Evolutionary conservation across 2,797 vertebrate genomes (phyloP), one percentile per base, ranked within the genome.

Genomic region (Hirundo rustica): DNA sequence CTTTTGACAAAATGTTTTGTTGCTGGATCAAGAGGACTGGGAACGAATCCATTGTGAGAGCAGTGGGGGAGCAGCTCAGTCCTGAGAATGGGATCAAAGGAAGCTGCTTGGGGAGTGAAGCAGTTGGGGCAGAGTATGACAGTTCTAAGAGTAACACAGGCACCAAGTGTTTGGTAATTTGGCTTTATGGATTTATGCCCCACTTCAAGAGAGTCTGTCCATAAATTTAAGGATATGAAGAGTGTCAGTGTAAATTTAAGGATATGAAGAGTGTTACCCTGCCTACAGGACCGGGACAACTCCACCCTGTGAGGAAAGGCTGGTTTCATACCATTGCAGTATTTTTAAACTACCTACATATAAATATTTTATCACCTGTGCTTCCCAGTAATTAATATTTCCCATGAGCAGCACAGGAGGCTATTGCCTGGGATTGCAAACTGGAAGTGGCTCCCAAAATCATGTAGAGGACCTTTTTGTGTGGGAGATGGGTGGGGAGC

Each of bases 341-440:
- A 15, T 48, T 74, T 71, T 86, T 38, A 14, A 47, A 26, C 13
- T 22, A 2, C 27, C 34, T 58, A 50, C 20, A 11, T 12, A 7
- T 10, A 5, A 27, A 14, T 21, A 10, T 30, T 67, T 74, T 47
- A 55, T 32, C 45, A 12, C 16, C 0, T 12, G 10, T 0, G 0
- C 40, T 86, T 74, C 66, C 57, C 16, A 5, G 21, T 17, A 21
- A 51, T 60, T 14, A 6, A 7, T 62, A 51, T 62, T 81, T 14
- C 55, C 60, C 22, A 2, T 3, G 19, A 82, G 27, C 36, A 62
- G 13, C 44, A 20, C 22, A 26, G 25, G n/a, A 40, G 29, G 19
- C 26, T 32, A n/a, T 36, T 45, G 29, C 18, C 2, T 19, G 36
- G 8, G 57, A 32, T 7, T 47, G 26, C 45, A 53, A 65, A 21